Evolutionary conservation across 2,888 invertebrate genomes (phyloP).

Genomic region (Halocaridina rubra): DNA sequence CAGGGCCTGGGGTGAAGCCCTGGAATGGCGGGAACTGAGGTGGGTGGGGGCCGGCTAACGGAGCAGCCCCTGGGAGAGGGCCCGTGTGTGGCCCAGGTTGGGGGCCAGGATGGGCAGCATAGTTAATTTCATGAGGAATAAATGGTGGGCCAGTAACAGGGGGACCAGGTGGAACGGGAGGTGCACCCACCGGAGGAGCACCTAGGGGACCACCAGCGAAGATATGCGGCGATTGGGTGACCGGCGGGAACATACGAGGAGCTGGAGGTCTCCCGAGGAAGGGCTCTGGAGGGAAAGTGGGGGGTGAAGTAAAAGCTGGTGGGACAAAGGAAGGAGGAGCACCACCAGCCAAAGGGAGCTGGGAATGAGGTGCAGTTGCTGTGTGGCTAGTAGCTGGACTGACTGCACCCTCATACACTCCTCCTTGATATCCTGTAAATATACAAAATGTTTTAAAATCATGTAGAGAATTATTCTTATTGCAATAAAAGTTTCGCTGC

Average conservation of each 20-base stretch:
- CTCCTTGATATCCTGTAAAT: constrained; percentile 40
- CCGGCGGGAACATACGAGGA: constrained; percentile 47
- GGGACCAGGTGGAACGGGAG: constrained; percentile 52
- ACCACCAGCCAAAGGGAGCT: constrained; percentile 30
- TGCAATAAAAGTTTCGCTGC: too few relatives aligned
- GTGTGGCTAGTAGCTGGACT: constrained; percentile 20
- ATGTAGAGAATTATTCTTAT: too few relatives aligned
- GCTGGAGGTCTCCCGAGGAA: constrained; percentile 64
- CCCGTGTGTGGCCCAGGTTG: constrained; percentile 17
- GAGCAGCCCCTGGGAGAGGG: constrained; percentile 34
- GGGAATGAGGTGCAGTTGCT: constrained; percentile 36
- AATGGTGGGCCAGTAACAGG: constrained; percentile 58
- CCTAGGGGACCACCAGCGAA: constrained; percentile 64
- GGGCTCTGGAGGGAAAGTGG: constrained; percentile 51
- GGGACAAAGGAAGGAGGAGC: constrained; percentile 56
- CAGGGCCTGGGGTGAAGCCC: constrained; percentile 41
- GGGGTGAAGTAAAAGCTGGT: constrained; percentile 52
- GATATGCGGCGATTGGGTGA: constrained; percentile 65
- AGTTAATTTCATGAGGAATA: constrained; percentile 58
- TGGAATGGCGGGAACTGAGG: constrained; percentile 62
- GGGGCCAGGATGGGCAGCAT: constrained; percentile 51
- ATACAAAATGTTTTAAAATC: too few relatives aligned
- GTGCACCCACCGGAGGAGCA: constrained; percentile 65
- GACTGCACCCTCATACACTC: constrained; percentile 29
- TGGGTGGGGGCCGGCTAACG: constrained; percentile 50